phyloP scores from a whole-genome alignment of 2,888 invertebrate genomes.

The Heliconius hortense region DNA sequence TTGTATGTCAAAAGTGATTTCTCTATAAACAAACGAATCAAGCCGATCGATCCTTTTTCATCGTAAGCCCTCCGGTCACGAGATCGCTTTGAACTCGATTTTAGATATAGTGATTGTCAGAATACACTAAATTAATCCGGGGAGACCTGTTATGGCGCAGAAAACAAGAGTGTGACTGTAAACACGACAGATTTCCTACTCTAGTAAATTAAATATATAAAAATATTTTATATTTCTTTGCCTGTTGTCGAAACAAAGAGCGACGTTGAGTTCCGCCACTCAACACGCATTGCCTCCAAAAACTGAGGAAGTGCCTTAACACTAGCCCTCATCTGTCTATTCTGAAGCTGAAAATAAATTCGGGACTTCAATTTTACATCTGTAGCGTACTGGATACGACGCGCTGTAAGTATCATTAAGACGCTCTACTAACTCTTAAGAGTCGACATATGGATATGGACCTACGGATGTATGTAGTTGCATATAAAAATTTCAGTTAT shows the following conservation, averaged over 20 bases:
- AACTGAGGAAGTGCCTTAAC: too few relatives aligned
- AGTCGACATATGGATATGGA: background rate
- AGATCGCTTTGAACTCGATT: conserved; percentile 28
- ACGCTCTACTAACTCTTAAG: conserved; percentile 12
- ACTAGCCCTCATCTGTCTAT: too few relatives aligned
- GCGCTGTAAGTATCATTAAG: background rate
- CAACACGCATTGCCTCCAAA: too few relatives aligned
- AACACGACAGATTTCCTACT: too few relatives aligned
- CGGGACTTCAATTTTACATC: background rate
- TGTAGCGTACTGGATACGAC: background rate
- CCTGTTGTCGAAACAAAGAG: too few relatives aligned
- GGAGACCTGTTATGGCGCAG: too few relatives aligned
- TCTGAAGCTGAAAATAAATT: background rate
- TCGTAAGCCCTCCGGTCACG: conserved; percentile 9
- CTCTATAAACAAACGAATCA: conserved; percentile 9
- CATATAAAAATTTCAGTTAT: background rate
- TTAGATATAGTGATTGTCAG: conserved; percentile 28
- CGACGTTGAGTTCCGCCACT: too few relatives aligned
- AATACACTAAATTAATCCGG: conserved; percentile 16
- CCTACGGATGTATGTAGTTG: background rate
- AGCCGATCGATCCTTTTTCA: conserved; percentile 4
- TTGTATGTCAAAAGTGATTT: conserved; percentile 15
- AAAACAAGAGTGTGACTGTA: too few relatives aligned
- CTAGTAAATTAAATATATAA: too few relatives aligned
- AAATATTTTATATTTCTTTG: too few relatives aligned